phyloP scores from a whole-genome alignment of 2,797 vertebrate genomes.

The Dipus sagitta region DNA sequence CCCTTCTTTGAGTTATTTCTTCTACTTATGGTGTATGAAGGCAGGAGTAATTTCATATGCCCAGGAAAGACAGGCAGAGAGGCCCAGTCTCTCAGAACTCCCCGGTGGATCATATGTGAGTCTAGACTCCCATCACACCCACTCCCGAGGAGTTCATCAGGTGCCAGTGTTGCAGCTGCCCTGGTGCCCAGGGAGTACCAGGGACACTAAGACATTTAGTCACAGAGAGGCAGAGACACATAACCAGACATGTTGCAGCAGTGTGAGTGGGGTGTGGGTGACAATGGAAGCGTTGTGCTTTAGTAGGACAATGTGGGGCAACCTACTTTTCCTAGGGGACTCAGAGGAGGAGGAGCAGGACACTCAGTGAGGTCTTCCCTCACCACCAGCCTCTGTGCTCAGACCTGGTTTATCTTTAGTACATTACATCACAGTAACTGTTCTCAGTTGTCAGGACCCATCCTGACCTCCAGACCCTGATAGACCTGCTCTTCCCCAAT shows the following conservation, averaged over 20 bases:
- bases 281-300: background rate
- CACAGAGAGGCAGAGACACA: background rate
- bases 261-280: background rate
- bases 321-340: background rate
- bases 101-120: background rate
- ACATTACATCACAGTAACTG: background rate
- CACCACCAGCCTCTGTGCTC: background rate
- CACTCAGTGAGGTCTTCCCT: background rate
- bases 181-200: background rate
- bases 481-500: background rate
- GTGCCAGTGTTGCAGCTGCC: background rate
- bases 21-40: background rate
- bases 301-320: background rate
- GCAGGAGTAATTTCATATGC: accelerated
- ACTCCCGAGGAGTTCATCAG: background rate
- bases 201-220: no score
- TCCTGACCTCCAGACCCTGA: background rate
- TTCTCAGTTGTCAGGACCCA: background rate
- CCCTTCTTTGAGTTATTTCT: background rate
- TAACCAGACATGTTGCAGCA: background rate
- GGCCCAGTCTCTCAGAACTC: background rate
- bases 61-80: background rate
- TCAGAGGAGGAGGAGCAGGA: background rate
- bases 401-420: background rate
- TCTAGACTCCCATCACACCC: background rate